These are phyloP conservation scores for Metopolophium dirhodum DNA, from an alignment of 1,140 invertebrate species.

Conservation along the genomic window DNA sequence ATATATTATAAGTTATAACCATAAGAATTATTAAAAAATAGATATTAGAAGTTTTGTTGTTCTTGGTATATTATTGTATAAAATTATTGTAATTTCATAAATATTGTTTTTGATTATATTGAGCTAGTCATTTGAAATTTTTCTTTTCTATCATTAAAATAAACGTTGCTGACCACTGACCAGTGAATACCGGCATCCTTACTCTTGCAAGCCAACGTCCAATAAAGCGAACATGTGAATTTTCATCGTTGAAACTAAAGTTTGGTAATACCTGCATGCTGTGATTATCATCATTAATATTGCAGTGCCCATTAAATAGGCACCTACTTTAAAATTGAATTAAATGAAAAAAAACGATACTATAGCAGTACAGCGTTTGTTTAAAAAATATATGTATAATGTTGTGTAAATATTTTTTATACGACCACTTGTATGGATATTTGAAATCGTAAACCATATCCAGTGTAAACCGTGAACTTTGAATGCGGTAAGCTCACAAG, in stretches of 20 bases:
- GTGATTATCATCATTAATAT: neutral
- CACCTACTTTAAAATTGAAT: neutral
- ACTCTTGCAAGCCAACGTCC: neutral
- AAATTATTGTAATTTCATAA: slow-evolving; percentile 37
- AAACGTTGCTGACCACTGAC: neutral
- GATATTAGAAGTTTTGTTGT: slow-evolving; percentile 32
- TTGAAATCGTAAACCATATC: neutral
- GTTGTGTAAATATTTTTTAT: no score
- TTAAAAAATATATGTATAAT: neutral
- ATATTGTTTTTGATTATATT: slow-evolving; percentile 47
- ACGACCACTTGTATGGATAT: neutral
- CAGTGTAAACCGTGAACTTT: neutral
- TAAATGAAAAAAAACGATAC: neutral
- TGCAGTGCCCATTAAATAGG: neutral
- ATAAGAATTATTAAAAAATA: slow-evolving; percentile 46
- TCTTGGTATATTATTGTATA: slow-evolving; percentile 7
- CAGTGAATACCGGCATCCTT: neutral
- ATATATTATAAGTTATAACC: neutral
- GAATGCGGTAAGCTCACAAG: neutral
- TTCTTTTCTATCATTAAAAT: neutral
- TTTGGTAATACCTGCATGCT: neutral
- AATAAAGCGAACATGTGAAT: neutral
- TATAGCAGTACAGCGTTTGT: neutral
- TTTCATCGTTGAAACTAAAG: neutral
- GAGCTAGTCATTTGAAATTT: slow-evolving; percentile 49